Percentiles rank a stretch among this genome's conserved stretches.
These are phyloP conservation scores for Ferdinandea cuprea DNA, from an alignment of 2,888 invertebrate species.

Conservation along the genomic window DNA sequence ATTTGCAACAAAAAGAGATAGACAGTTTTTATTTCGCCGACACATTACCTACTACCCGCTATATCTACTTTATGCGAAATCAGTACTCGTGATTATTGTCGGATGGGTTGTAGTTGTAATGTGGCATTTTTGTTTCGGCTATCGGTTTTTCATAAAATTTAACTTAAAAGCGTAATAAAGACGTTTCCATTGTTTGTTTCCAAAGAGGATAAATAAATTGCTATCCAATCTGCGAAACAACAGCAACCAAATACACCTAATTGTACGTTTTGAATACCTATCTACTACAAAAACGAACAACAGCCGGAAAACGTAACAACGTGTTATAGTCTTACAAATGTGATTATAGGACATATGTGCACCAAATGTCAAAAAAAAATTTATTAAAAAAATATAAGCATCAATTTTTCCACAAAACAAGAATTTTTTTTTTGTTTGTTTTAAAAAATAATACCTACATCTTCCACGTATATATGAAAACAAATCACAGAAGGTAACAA, in stretches of 20 bases:
- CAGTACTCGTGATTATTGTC: slow-evolving; percentile 51
- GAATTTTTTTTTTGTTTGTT: background rate
- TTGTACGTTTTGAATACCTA: too few relatives aligned
- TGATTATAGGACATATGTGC: slow-evolving; percentile 18
- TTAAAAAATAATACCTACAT: background rate
- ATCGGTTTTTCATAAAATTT: slow-evolving; percentile 21
- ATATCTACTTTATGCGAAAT: slow-evolving; percentile 33
- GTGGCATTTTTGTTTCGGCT: slow-evolving; percentile 42
- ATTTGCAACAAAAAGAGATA: slow-evolving; percentile 28
- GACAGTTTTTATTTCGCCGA: background rate
- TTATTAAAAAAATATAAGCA: background rate
- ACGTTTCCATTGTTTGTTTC: background rate
- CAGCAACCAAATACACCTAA: too few relatives aligned
- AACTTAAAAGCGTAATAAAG: background rate
- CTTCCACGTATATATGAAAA: background rate
- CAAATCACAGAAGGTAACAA: background rate
- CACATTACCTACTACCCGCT: slow-evolving; percentile 1
- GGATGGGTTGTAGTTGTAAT: slow-evolving; percentile 44
- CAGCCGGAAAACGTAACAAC: slow-evolving; percentile 21
- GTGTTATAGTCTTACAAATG: slow-evolving; percentile 13
- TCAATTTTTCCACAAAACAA: slow-evolving; percentile 22
- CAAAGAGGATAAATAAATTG: background rate
- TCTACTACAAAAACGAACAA: background rate
- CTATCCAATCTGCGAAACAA: background rate
- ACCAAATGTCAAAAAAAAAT: slow-evolving; percentile 5